Evolutionary conservation across 2,888 invertebrate genomes (phyloP).

Genomic region (Torymus tubicola): DNA sequence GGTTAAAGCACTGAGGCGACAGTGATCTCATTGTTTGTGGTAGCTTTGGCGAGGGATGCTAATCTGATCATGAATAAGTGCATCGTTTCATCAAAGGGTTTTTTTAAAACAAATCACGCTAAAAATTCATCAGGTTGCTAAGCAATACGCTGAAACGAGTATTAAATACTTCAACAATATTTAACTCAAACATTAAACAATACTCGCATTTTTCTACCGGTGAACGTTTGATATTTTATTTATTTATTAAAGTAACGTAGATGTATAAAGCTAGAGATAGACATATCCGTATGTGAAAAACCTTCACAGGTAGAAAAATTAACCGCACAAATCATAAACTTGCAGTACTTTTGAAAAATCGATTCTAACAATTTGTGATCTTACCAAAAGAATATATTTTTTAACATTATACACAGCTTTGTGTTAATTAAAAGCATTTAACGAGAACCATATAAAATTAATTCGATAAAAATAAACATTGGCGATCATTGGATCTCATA

Average conservation of each 20-base stretch:
- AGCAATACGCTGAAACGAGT: conserved; percentile 3
- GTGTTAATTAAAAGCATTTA: too few relatives aligned
- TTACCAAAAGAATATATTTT: too few relatives aligned
- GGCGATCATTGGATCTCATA: too few relatives aligned
- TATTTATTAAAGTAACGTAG: not conserved
- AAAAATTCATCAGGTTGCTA: not conserved
- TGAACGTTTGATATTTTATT: not conserved
- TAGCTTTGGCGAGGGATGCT: conserved; percentile 52
- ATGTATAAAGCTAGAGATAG: not conserved
- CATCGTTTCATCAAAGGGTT: conserved; percentile 11
- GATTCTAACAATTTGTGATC: not conserved
- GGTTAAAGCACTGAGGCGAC: conserved; percentile 33
- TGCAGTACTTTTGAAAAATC: conserved; percentile 36
- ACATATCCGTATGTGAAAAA: not conserved
- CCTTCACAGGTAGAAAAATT: too few relatives aligned
- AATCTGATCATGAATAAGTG: conserved; percentile 17
- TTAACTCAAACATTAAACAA: too few relatives aligned
- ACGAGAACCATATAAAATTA: too few relatives aligned
- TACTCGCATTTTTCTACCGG: conserved; percentile 21
- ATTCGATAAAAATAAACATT: too few relatives aligned
- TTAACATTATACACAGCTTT: too few relatives aligned
- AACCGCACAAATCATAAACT: not conserved
- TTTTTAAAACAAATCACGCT: conserved; percentile 21
- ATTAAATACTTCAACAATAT: too few relatives aligned
- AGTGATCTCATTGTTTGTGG: conserved; percentile 33